Conservation (phyloP, 2,888 invertebrate species). For the Cataglyphis livida region DNA sequence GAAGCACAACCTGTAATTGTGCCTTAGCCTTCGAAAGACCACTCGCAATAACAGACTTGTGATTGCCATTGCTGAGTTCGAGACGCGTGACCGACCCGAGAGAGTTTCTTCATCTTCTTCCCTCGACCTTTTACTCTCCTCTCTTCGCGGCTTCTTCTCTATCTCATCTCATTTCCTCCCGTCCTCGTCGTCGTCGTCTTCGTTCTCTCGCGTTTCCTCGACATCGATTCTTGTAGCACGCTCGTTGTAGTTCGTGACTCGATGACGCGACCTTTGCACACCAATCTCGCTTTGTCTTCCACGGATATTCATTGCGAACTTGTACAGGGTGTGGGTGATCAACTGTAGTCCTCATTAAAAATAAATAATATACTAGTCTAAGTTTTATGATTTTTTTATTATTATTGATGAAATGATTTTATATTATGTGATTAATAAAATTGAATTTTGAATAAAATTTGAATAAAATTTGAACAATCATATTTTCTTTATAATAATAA, state of each 20-base stretch:
- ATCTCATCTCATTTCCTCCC: slow-evolving; percentile 41
- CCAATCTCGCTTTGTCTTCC: slow-evolving; percentile 61
- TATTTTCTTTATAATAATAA: not conserved
- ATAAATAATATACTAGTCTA: slow-evolving; percentile 26
- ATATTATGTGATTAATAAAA: not conserved
- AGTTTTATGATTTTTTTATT: not conserved
- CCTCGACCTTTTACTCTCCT: slow-evolving; percentile 16
- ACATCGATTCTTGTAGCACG: slow-evolving; percentile 58
- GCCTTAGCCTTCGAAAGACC: slow-evolving; percentile 59
- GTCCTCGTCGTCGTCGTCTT: slow-evolving; percentile 36
- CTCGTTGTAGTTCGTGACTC: slow-evolving; percentile 59
- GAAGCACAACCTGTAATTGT: slow-evolving; percentile 66
- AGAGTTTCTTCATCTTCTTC: slow-evolving; percentile 41
- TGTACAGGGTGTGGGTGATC: slow-evolving; percentile 13
- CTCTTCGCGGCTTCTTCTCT: not conserved
- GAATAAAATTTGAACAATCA: not conserved
- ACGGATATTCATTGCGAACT: slow-evolving; percentile 10
- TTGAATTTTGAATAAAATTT: not conserved
- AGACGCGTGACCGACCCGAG: slow-evolving; percentile 64
- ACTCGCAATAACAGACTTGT: slow-evolving; percentile 64
- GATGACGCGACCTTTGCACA: slow-evolving; percentile 58
- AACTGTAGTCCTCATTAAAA: not conserved
- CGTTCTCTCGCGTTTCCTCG: slow-evolving; percentile 20
- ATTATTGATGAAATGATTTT: not conserved
- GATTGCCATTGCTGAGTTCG: slow-evolving; percentile 63